Conservation (phyloP, 1,140 invertebrate species). For the Stegodyphus dumicola region DNA sequence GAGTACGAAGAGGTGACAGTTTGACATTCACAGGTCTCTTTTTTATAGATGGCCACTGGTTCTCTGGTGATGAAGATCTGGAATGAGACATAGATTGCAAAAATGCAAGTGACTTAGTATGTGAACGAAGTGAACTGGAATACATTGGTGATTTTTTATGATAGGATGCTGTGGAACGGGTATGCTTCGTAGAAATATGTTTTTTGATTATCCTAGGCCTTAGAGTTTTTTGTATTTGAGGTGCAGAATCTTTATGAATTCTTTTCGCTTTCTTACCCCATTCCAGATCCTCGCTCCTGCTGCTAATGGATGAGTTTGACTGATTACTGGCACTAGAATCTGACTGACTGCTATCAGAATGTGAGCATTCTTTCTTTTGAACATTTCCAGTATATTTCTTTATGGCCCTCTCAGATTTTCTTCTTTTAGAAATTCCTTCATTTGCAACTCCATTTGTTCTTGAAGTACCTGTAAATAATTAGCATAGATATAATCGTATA, state of each 20-base stretch:
- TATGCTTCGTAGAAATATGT: not conserved
- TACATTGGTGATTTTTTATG: conserved; percentile 6
- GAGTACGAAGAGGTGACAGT: not conserved
- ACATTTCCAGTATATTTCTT: conserved; percentile 1
- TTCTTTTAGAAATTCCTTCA: conserved; percentile 9
- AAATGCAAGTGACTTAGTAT: not conserved
- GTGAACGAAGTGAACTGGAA: not conserved
- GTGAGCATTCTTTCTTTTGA: not conserved
- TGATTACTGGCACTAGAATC: conserved; percentile 18
- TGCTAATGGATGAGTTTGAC: not conserved
- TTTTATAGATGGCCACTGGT: not conserved
- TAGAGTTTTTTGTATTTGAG: conserved; percentile 1
- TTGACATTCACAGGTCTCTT: not conserved
- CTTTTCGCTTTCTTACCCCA: conserved; percentile 12
- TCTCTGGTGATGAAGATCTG: not conserved
- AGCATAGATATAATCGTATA: too few relatives aligned
- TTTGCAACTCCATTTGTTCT: conserved; percentile 26
- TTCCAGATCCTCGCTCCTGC: not conserved
- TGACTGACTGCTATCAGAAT: conserved; percentile 18
- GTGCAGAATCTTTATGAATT: not conserved
- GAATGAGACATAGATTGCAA: not conserved
- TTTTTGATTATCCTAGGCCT: conserved; percentile 15
- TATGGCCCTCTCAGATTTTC: not conserved
- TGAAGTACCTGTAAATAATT: not conserved
- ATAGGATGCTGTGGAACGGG: conserved; percentile 16